Evolutionary conservation across 2,797 vertebrate species (phyloP), one percentile per base, ranked within the genome.

Genomic region (Acrocephalus scirpaceus): DNA sequence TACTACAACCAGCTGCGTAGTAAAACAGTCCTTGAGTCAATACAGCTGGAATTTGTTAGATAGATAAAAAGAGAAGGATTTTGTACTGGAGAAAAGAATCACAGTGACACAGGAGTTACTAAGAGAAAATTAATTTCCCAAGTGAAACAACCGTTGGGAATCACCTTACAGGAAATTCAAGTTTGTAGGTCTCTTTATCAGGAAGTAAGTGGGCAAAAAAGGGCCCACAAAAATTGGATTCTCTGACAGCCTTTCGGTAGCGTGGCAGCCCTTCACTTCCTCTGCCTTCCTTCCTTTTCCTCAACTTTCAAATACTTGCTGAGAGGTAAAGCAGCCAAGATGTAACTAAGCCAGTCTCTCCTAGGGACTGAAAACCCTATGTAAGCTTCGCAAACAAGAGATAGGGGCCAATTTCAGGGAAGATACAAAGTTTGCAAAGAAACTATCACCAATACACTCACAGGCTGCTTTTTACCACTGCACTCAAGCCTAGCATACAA

Each of bases 261-360:
- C 44, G 27, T 0, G 1, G 51, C 22, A 65, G 27, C 8, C 42
- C 34, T 84, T 61, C 47, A 10, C 19, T 69, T 44, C 6, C 21
- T 70, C 34, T 13, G 9, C 12, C 16, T 62, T 66, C 30, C 22
- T 4, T 65, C 42, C 78, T 91, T 71, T 79, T 87, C 22, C 12
- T 65, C n/a, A 61, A 5, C 6, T 10, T 38, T 80, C 0, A 2
- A 60, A 86, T 27, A 21, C 21, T 77, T 77, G 11, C 40, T 85
- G 47, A 72, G 58, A 79, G 32, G 26, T 72, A 62, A 86, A 69
- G 47, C 44, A 66, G 30, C 4, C 60, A 76, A n/a, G 12, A 13
- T 0, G 0, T 51, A 71, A 62, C 25, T n/a, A 53, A 76, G 1
- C 16, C 2, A 1, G 13, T 51, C 32, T 73, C 20, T 90, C 42